Conservation (phyloP, 1,140 invertebrate species). For the Drosophila bifasciata region DNA sequence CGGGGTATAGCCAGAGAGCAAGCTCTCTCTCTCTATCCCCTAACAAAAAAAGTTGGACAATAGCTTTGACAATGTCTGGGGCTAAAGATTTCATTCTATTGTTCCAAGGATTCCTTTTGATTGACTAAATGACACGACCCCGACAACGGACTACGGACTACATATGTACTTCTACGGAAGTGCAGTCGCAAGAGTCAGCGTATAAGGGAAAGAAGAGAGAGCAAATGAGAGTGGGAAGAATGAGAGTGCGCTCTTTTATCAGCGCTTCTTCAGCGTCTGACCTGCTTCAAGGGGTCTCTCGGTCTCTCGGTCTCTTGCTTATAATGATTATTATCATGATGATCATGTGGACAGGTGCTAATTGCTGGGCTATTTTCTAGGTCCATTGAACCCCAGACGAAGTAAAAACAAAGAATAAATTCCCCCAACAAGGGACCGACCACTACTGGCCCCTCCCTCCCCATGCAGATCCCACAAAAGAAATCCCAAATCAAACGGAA, state of each 20-base stretch:
- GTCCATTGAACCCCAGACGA: constrained; percentile 55
- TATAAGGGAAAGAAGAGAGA: neutral
- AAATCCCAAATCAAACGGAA: constrained; percentile 41
- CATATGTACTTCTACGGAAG: neutral
- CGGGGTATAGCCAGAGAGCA: no score
- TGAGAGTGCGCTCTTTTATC: constrained; percentile 12
- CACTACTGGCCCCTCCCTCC: constrained; percentile 4
- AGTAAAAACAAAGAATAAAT: constrained; percentile 15
- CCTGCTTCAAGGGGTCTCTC: constrained; percentile 25
- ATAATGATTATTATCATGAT: constrained; percentile 16
- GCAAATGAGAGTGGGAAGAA: neutral
- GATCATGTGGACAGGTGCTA: constrained; percentile 67
- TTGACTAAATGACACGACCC: no score
- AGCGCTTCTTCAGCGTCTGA: constrained; percentile 36
- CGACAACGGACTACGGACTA: no score
- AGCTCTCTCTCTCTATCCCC: no score
- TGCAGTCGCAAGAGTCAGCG: neutral
- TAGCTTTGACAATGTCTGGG: neutral
- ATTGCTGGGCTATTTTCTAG: constrained; percentile 57
- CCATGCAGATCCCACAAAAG: constrained; percentile 37
- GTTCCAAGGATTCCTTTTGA: no score
- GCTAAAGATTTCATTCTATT: no score
- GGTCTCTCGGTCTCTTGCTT: neutral
- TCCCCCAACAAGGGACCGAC: no score
- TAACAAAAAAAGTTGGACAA: constrained; percentile 9